Base-by-base conservation (phyloP, 2,888 invertebrate genomes). In the Euclidia mi region DNA sequence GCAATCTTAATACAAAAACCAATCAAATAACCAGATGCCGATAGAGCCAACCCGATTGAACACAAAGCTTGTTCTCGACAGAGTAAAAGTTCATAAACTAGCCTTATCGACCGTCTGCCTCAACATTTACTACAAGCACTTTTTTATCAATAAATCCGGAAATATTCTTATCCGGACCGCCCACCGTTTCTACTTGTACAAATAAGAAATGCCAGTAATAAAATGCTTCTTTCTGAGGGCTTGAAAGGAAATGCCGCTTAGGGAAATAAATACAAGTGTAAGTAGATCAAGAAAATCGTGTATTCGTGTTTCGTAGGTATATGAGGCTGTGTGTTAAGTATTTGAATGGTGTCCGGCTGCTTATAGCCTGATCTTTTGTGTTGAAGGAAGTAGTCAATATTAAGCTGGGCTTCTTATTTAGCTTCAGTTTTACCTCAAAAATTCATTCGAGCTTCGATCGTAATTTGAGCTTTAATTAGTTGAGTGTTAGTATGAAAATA, bases 171-270 rank as follows among this genome's bases (percentile, higher is more conserved):
- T 28, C 42, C 35, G 42, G 35, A 15, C 35, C 35, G 18, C n/a
- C n/a, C n/a, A n/a, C 35, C 32, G 12, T 43, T 28, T 42, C 6
- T n/a, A 14, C 15, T 43, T 37, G 35, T 43, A 50, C 2, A 49
- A n/a, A 20, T 20, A 25, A 32, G 15, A 58, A 63, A 63, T 51
- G 49, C 42, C 11, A 7, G 6, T 10, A 58, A 69, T 63, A 57
- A 15, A 50, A 51, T 34, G 43, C 47, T 47, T 47, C 32, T 64
- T 38, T 57, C 32, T 2, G 15, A 51, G 40, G 44, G 37, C 31
- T 46, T 52, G 34, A 31, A 53, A 41, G 41, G 40, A 45, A 48
- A 41, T 49, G 35, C 48, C 12, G 34, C 41, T 45, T 31, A 53
- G 32, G 12, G 28, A 52, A 68, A 63, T 62, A 56, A 35, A 57